Evolutionary conservation across 2,888 invertebrate genomes (phyloP), one percentile per base, ranked within the genome.

Genomic region (Agrotis exclamationis): DNA sequence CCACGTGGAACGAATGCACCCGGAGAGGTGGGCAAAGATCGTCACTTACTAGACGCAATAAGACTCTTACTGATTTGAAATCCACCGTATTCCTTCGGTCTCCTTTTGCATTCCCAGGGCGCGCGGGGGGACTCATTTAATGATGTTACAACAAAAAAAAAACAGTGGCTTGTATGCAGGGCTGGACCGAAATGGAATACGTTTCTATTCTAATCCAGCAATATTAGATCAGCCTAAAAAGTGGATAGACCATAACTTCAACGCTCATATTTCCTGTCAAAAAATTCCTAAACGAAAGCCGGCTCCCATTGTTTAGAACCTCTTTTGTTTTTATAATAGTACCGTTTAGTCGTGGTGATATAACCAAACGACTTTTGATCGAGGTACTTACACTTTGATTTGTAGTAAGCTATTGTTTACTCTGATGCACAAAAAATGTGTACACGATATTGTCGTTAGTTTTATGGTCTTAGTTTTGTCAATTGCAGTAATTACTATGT

Each of bases 251-350:
- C 24, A 18, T 47, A 74, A 59, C 16, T 14, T 39, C 70, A 18
- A 20, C 28, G 24, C 54, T 39, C 0, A 56, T 1, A 39, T 48
- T 63, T 74, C 54, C 68, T 59, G 48, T 44, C 48, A 18, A 28
- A 56, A 48, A 75, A 56, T 47, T 72, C 14, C 57, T 76, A 76
- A 56, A 74, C 56, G 72, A 72, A 63, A 71, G 3, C 33, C 20
- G 22, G n/a, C 28, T 45, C 4, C 58, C 18, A 70, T 76, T 75
- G 74, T 75, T 70, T 63, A 24, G 57, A 44, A 39, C 48, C 33
- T 66, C 72, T 74, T 78, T 77, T 77, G 67, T 78, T 74, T 79
- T 56, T 60, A 22, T 66, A 67, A 74, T 53, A 24, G 47, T 33
- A 5, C 11, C 63, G 48, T 70, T 75, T 76, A 70, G 64, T 62